phyloP scores from a whole-genome alignment of 1,140 invertebrate species.

The Hydropsyche tenuis region DNA sequence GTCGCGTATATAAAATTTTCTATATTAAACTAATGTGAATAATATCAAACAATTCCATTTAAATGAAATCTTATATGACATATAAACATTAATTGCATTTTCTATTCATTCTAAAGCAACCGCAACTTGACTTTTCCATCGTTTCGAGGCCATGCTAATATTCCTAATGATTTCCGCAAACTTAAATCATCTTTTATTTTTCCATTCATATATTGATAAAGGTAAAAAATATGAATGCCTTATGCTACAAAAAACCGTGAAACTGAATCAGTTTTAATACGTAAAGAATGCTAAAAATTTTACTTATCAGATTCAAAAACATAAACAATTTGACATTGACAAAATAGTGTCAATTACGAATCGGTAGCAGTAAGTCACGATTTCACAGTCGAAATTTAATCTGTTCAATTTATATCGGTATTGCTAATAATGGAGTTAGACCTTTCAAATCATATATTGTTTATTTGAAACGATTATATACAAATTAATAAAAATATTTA shows the following conservation, averaged over 20 bases:
- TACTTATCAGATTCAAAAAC: not conserved
- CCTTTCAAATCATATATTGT: no score
- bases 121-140: constrained; percentile 16
- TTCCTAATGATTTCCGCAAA: constrained; percentile 19
- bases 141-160: constrained; percentile 5
- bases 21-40: no score
- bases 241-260: not conserved
- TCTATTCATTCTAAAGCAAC: not conserved
- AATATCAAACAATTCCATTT: no score
- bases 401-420: no score
- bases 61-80: not conserved
- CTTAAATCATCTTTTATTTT: not conserved
- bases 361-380: constrained; percentile 4
- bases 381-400: not conserved
- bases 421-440: no score
- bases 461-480: no score
- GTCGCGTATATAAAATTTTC: no score
- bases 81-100: constrained; percentile 2
- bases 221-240: not conserved
- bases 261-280: not conserved
- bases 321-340: constrained; percentile 12
- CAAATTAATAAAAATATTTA: no score
- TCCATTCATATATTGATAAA: not conserved
- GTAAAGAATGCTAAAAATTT: not conserved
- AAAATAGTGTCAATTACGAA: constrained; percentile 4